These are phyloP conservation scores for Hydrochoerus hydrochaeris DNA, from an alignment of 2,113 vertebrate species.

Conservation along the genomic window DNA sequence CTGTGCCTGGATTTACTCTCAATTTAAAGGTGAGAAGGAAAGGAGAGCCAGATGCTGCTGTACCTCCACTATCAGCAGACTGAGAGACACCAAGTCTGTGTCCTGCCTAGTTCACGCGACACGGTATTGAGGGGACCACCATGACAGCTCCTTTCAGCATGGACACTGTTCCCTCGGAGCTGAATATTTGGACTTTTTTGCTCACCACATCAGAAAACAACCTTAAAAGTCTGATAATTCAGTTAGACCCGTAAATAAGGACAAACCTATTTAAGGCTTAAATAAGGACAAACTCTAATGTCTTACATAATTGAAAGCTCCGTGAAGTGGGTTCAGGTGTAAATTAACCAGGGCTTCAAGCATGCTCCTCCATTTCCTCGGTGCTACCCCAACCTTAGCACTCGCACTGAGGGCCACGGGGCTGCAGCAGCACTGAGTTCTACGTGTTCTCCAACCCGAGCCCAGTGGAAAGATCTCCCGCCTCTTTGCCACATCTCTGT, in stretches of 20 bases:
- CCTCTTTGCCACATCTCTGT: neutral
- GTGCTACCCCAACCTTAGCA: neutral
- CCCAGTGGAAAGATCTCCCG: neutral
- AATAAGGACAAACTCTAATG: neutral
- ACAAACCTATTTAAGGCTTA: too few relatives aligned
- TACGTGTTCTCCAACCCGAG: neutral
- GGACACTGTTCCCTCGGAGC: neutral
- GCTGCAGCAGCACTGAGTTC: neutral
- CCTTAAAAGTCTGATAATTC: neutral
- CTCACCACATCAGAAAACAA: conserved; percentile 42
- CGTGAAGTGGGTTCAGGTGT: neutral
- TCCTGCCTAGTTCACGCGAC: neutral
- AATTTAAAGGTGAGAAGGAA: conserved; percentile 7
- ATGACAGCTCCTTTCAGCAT: neutral
- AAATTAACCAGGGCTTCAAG: neutral
- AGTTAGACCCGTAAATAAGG: too few relatives aligned
- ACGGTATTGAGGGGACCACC: neutral
- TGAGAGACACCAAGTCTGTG: too few relatives aligned
- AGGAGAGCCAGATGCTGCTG: neutral
- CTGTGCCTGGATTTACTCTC: too few relatives aligned
- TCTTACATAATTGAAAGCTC: neutral
- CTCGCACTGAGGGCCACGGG: neutral
- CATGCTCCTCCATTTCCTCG: neutral
- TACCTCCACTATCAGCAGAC: neutral
- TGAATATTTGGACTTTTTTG: neutral